Base-by-base conservation (phyloP, 2,797 vertebrate species). In the Tiaroga cobitis region DNA sequence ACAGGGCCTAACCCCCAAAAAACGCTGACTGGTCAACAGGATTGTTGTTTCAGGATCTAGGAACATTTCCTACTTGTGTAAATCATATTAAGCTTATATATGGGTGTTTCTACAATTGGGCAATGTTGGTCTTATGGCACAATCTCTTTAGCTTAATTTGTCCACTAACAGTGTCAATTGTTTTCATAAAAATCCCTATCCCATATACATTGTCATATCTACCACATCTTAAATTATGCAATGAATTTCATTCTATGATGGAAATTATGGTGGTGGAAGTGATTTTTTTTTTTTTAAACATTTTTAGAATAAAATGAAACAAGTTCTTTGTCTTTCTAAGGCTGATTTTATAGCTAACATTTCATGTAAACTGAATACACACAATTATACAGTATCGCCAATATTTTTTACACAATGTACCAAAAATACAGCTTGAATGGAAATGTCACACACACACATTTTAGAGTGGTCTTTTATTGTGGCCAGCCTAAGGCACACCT, bases 41-140 rank as follows among this genome's bases (percentile, higher is more conserved):
- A 74, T n/a, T 63, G 18, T 49, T 54, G 32, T 54, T 49, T 13
- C 29, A 75, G 70, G 39, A 65, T 32, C 59, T 7, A 61, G 11
- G 54, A 73, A 61, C 19, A 73, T 82, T n/a, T 65, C 56, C 70
- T 34, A 75, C 29, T 83, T 75, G 24, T 51, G 41, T 65, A 75
- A 65, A 74, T 75, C 56, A 74, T 43, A 65, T 74, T n/a, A 65
- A 26, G 13, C n/a, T 18, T 63, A 41, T n/a, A 61, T 24, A 7
- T 32, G 24, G 5, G 16, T 78, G n/a, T 63, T 78, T 78, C 24
- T 78, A 41, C 37, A 61, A 29, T 37, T 78, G 24, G 37, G 56
- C 29, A 24, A 76, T 56, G 8, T 34, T 56, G 49, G 21, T 9
- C 21, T 13, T 56, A 16, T 56, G 74, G 21, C 6, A 76, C 15